Percentiles rank a stretch among this genome's conserved stretches.
Conservation (phyloP, 2,888 invertebrate genomes). For the Drosophila parthenogenetica region DNA sequence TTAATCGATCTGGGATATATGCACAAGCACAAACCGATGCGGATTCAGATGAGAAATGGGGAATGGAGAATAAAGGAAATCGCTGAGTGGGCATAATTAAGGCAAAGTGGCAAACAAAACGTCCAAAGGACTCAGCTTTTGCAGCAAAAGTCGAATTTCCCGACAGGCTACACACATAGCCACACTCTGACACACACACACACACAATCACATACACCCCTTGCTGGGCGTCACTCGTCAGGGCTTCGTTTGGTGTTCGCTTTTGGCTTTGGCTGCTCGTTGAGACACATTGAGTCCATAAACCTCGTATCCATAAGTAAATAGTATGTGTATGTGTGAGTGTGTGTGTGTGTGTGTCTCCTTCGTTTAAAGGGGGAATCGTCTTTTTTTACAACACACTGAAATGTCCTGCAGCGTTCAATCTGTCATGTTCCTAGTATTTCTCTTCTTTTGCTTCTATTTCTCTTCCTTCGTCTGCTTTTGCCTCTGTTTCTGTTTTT, state of each 20-base stretch:
- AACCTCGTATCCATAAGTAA: slow-evolving; percentile 10
- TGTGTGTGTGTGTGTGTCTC: slow-evolving; percentile 15
- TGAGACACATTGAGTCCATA: slow-evolving; percentile 28
- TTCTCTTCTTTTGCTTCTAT: slow-evolving; percentile 39
- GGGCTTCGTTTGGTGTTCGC: slow-evolving; percentile 17
- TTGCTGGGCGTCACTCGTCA: slow-evolving; percentile 18
- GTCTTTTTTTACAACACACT: slow-evolving; percentile 31
- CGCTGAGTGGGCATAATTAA: slow-evolving; percentile 70
- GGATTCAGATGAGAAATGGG: slow-evolving; percentile 1
- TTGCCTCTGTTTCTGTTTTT: slow-evolving; percentile 23
- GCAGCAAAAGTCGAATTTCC: slow-evolving; percentile 19
- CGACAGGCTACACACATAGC: neutral
- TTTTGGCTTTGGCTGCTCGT: slow-evolving; percentile 55
- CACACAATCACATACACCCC: slow-evolving; percentile 17
- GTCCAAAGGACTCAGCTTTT: slow-evolving; percentile 38
- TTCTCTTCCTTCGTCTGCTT: slow-evolving; percentile 14
- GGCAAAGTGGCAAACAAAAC: slow-evolving; percentile 66
- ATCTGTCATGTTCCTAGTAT: slow-evolving; percentile 61
- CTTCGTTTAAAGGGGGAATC: slow-evolving; percentile 24
- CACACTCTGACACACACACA: slow-evolving; percentile 14
- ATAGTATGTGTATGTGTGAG: neutral
- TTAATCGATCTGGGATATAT: slow-evolving; percentile 66
- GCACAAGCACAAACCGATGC: slow-evolving; percentile 54
- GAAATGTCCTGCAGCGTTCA: slow-evolving; percentile 66
- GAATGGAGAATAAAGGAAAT: slow-evolving; percentile 52